Conservation (phyloP, 2,888 invertebrate genomes). For the Drosophila mayaguana region DNA sequence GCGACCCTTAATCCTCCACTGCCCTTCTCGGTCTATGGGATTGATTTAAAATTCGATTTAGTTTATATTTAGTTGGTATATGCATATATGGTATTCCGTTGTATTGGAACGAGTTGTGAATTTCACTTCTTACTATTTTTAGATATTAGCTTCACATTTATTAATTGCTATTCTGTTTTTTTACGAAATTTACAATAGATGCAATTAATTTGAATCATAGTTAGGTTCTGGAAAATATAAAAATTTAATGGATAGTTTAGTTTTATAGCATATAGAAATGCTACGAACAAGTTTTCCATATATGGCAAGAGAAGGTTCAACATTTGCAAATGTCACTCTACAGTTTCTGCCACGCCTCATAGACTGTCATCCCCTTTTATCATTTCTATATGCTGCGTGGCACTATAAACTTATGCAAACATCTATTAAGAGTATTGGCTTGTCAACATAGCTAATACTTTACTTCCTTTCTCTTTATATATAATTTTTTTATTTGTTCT, state of each 20-base stretch:
- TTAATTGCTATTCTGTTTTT: not conserved
- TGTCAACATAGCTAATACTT: not conserved
- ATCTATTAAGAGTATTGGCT: not conserved
- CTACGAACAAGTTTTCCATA: no score
- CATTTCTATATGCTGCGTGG: not conserved
- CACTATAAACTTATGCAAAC: no score
- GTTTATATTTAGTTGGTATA: not conserved
- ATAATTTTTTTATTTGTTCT: slow-evolving; percentile 12
- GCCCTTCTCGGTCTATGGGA: not conserved
- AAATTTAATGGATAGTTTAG: no score
- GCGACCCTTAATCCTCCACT: not conserved
- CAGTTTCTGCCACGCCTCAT: not conserved
- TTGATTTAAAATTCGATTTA: not conserved
- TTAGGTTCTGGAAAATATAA: no score
- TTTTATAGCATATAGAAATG: no score
- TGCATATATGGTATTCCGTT: not conserved
- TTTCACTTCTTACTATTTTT: no score
- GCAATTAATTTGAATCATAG: no score
- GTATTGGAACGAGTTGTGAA: no score
- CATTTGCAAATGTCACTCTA: no score
- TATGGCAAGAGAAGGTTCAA: not conserved
- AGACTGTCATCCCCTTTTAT: no score
- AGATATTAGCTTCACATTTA: not conserved
- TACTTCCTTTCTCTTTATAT: not conserved
- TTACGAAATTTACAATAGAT: no score